A percentile compares a stretch with the other conserved stretches of the same genome.
Evolutionary conservation across 2,797 vertebrate species (phyloP).

Genomic region (Cynopterus sphinx): DNA sequence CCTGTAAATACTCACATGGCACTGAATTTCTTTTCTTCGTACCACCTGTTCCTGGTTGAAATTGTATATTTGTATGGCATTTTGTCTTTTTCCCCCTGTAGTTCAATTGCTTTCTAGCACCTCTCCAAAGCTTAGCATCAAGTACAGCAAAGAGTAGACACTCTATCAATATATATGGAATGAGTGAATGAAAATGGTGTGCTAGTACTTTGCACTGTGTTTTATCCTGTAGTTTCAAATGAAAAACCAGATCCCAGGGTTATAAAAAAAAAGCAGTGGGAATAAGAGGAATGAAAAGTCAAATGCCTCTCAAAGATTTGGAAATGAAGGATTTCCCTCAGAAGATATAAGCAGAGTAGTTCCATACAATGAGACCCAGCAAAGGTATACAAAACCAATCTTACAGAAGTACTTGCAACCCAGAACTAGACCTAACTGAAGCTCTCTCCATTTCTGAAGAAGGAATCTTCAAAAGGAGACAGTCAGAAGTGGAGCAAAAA

Average conservation of each 20-base stretch:
- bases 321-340: not conserved
- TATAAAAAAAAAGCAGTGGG: not conserved
- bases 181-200: not conserved
- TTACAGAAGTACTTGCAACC: not conserved
- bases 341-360: not conserved
- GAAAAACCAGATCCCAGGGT: not conserved
- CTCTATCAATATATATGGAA: not conserved
- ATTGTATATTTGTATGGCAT: not conserved
- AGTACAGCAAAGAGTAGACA: not conserved
- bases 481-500: not conserved
- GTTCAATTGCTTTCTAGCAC: not conserved
- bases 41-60: not conserved
- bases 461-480: not conserved
- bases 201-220: not conserved
- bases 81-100: not conserved
- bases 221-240: not conserved
- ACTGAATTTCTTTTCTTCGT: not conserved
- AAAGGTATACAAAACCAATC: not conserved
- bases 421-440: not conserved
- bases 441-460: not conserved
- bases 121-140: not conserved
- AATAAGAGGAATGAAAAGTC: not conserved
- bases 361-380: not conserved
- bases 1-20: not conserved
- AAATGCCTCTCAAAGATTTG: not conserved